Percentiles rank a stretch among this genome's conserved stretches.
phyloP scores from a whole-genome alignment of 2,797 vertebrate genomes.

The Falco biarmicus region DNA sequence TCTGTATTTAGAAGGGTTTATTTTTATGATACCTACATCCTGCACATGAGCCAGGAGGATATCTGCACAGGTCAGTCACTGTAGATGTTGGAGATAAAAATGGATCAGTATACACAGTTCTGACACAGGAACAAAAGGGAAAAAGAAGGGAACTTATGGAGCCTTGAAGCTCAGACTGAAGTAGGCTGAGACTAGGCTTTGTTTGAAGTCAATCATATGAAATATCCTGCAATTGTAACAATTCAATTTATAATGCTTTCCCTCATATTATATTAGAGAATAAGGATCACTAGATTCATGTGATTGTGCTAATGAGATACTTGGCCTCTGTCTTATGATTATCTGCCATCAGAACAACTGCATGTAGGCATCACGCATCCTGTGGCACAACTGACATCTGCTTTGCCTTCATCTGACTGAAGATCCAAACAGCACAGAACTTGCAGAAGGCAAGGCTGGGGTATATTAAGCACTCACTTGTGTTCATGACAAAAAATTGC shows the following conservation, averaged over 20 bases:
- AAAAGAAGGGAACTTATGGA: background rate
- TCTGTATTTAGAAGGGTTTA: background rate
- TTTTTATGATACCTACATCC: constrained; percentile 9
- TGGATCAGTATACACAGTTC: background rate
- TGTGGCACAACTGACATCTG: background rate
- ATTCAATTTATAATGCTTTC: background rate
- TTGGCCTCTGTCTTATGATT: background rate
- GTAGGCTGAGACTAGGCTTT: background rate
- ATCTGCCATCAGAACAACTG: background rate
- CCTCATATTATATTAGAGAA: background rate
- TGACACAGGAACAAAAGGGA: background rate
- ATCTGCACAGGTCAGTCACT: background rate
- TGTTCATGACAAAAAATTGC: background rate
- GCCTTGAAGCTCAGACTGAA: background rate
- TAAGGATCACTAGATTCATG: background rate
- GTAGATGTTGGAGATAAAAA: background rate
- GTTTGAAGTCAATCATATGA: background rate
- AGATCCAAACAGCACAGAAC: background rate
- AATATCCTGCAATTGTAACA: background rate
- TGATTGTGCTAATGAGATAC: background rate
- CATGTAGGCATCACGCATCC: background rate
- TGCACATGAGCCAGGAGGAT: background rate
- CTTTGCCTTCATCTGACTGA: background rate
- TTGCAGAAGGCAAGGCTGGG: background rate
- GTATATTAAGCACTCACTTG: background rate